Percentiles rank a stretch among this genome's conserved stretches.
Conservation (phyloP, 1,140 invertebrate species). For the Trachymyrmex cornetzi region DNA sequence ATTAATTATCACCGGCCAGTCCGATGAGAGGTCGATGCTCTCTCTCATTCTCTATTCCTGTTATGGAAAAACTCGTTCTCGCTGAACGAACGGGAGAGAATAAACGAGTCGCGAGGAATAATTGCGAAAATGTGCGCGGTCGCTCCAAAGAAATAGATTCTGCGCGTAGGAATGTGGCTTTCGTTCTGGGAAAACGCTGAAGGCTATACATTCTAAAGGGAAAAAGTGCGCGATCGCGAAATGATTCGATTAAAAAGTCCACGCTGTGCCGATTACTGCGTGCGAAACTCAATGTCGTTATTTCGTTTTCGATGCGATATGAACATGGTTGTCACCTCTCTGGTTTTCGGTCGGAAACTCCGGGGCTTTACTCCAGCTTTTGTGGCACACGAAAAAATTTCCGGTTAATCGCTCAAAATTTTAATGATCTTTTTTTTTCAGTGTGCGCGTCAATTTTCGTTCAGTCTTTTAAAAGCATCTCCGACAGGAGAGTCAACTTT, state of each 20-base stretch:
- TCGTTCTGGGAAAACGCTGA: slow-evolving; percentile 45
- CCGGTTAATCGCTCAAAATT: too few species aligned
- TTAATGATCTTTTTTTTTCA: too few species aligned
- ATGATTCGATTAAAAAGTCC: slow-evolving; percentile 51
- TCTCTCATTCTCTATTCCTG: background rate
- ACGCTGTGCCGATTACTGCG: background rate
- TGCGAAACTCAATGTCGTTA: slow-evolving; percentile 34
- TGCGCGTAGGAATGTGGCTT: slow-evolving; percentile 48
- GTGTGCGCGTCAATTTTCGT: too few species aligned
- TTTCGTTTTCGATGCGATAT: slow-evolving; percentile 18
- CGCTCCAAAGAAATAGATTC: slow-evolving; percentile 40
- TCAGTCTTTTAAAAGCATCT: too few species aligned
- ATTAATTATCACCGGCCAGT: slow-evolving; percentile 66
- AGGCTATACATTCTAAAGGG: slow-evolving; percentile 9
- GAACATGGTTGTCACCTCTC: too few species aligned
- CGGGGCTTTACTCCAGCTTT: too few species aligned
- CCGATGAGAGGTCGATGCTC: slow-evolving; percentile 17
- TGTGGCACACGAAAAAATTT: too few species aligned
- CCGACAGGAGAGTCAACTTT: too few species aligned
- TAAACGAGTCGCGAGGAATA: slow-evolving; percentile 33
- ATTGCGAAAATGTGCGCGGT: slow-evolving; percentile 52
- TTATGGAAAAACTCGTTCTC: slow-evolving; percentile 43
- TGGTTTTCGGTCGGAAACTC: too few species aligned
- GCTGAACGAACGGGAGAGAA: slow-evolving; percentile 9
- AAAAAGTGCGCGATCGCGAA: slow-evolving; percentile 41